Evolutionary conservation across 1,140 invertebrate genomes (phyloP).

Genomic region (Aplysia californica): DNA sequence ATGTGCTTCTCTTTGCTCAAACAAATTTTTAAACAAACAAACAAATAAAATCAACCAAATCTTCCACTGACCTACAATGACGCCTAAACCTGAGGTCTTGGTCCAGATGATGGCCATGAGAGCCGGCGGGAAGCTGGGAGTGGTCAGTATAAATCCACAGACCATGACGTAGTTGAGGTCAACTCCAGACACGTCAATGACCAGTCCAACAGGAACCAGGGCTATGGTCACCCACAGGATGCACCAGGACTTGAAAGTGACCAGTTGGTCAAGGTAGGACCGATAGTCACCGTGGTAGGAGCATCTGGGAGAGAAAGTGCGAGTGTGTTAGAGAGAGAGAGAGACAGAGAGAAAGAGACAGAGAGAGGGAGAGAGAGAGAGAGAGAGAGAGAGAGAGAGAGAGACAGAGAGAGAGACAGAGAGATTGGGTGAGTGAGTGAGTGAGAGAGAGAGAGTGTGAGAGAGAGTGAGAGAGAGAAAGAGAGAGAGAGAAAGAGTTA

Average conservation of each 20-base stretch:
- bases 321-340: no score
- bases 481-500: no score
- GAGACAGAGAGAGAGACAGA: no score
- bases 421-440: no score
- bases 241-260: slow-evolving; percentile 57
- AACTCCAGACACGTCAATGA: slow-evolving; percentile 39
- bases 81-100: slow-evolving; percentile 44
- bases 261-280: slow-evolving; percentile 46
- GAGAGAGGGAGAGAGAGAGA: no score
- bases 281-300: slow-evolving; percentile 32
- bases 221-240: slow-evolving; percentile 56
- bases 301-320: slow-evolving; percentile 18
- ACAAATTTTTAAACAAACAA: no score
- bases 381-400: no score
- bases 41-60: no score
- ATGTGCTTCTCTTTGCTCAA: no score
- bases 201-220: slow-evolving; percentile 50
- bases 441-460: no score
- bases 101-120: slow-evolving; percentile 54
- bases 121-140: slow-evolving; percentile 51
- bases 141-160: slow-evolving; percentile 52
- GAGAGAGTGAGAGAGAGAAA: no score
- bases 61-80: slow-evolving; percentile 48
- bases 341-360: no score
- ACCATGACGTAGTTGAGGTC: slow-evolving; percentile 57